Evolutionary conservation across 2,113 vertebrate genomes (phyloP), one percentile per base, ranked within the genome.

Genomic region (Oxyruncus cristatus): DNA sequence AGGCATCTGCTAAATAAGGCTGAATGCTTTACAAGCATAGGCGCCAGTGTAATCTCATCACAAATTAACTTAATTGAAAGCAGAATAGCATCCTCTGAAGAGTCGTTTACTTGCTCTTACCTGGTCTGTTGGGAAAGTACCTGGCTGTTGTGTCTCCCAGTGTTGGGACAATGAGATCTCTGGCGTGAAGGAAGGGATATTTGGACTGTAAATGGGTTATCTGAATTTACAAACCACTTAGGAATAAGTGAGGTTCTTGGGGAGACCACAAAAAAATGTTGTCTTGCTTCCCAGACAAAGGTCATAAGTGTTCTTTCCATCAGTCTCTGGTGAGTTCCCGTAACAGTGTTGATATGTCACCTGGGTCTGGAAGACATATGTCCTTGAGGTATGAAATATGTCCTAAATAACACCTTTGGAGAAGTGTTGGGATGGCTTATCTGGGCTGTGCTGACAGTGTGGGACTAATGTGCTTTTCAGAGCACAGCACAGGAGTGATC

Each of bases 31-130:
- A 39, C 41, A 62, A 44, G 6, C 47, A 35, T 24, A 85, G 84
- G 66, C 5, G 1, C 46, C 85, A 62, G 28, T 24, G 49, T 91
- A 93, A 92, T 68, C 71, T 85, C 81, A 66, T 94, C 44, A 70
- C 26, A 85, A 95, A 95, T 84, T 91, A 93, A 75, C 52, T 91
- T 96, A 96, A 91, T 56, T 93, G 80, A 85, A 93, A 85, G 44
- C 27, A 63, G 84, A 85, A 82, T 85, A 85, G 22, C 12, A 61
- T 94, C 41, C 30, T 82, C 24, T 87, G 66, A 72, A 79, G 22
- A 85, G 52, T 33, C 0, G 0, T 76, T 89, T 95, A 70, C 62
- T 72, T 79, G 49, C 49, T 85, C 58, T 94, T 85, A 76, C 70
- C 23, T 68, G 56, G 47, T 70, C n/a, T 95, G 32, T 82, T 89